Evolutionary conservation across 2,888 invertebrate genomes (phyloP), one percentile per base, ranked within the genome.

Genomic region (Sarcophaga variegata): DNA sequence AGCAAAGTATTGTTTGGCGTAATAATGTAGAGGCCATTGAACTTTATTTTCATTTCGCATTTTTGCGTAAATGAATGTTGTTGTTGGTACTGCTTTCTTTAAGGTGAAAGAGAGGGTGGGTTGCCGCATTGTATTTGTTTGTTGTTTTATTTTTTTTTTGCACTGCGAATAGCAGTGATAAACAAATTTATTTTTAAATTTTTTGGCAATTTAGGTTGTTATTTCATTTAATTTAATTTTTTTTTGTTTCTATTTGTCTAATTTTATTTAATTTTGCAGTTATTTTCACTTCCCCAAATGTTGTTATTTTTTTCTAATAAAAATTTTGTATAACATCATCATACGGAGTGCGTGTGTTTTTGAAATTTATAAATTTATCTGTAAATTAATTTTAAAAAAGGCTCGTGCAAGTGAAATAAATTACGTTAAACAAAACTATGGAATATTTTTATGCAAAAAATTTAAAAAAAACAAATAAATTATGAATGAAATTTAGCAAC

Each of bases 151-250:
- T n/a, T 63, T 70, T 81, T 60, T 14, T 66, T 27, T 71, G 60
- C 47, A 75, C 3, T 66, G 25, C 59, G 77, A 59, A 59, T 70
- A 54, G 54, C 37, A 47, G 62, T 67, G 54, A 63, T 59, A 80
- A 75, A 81, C 75, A 81, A 66, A 76, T 62, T 22, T 69, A 14
- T 74, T 81, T 85, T 85, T 37, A 37, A 37, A 85, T 85, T 81
- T 20, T 85, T 81, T 78, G 69, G 75, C 70, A 82, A 86, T 79
- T 86, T 70, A 76, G 70, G 60, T 75, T 81, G 69, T 78, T 78
- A 20, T 25, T 72, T 49, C 69, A 45, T 62, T 81, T 64, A 12
- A 25, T 54, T 71, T 71, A 20, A n/a, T 25, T 37, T 54, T 54
- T 25, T 37, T 37, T 37, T 37, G 3, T 37, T 37, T 37, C 8